These are phyloP conservation scores for Nothobranchius kuhntae DNA, from an alignment of 2,113 vertebrate genomes.

Conservation along the genomic window DNA sequence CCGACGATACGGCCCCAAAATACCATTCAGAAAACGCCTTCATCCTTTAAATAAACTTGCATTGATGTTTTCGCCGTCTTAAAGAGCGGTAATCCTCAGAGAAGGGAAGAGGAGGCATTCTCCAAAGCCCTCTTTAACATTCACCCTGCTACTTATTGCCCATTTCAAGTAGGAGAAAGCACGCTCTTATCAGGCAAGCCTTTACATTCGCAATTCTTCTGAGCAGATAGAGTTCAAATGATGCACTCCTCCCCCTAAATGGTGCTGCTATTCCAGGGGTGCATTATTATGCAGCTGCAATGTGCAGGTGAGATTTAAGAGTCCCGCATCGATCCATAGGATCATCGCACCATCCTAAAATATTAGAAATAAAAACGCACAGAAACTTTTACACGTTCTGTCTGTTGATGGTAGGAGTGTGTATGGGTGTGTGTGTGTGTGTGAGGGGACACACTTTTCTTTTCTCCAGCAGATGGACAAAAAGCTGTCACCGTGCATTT, in stretches of 20 bases:
- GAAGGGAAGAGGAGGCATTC: slow-evolving; percentile 58
- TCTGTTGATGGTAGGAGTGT: slow-evolving; percentile 29
- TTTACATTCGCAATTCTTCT: slow-evolving; percentile 60
- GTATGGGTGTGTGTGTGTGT: slow-evolving; percentile 12
- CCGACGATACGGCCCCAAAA: slow-evolving; percentile 74
- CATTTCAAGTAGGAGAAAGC: slow-evolving; percentile 69
- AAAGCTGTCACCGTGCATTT: slow-evolving; percentile 95
- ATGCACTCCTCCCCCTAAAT: slow-evolving; percentile 47
- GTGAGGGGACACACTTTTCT: slow-evolving; percentile 31
- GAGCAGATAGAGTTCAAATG: slow-evolving; percentile 68
- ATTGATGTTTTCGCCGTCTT: slow-evolving; percentile 77
- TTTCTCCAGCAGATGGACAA: slow-evolving; percentile 93
- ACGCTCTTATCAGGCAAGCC: slow-evolving; percentile 52
- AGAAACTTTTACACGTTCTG: slow-evolving; percentile 38
- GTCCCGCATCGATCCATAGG: slow-evolving; percentile 40
- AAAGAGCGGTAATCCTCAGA: slow-evolving; percentile 75
- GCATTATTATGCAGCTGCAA: slow-evolving; percentile 30
- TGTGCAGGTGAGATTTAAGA: slow-evolving; percentile 28
- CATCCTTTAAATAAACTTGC: slow-evolving; percentile 79
- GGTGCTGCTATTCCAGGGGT: slow-evolving; percentile 19
- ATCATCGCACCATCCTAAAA: slow-evolving; percentile 36
- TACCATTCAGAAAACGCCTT: slow-evolving; percentile 78
- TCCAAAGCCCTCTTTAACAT: slow-evolving; percentile 77
- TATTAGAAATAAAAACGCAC: not conserved
- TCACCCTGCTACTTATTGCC: slow-evolving; percentile 72